phyloP scores from a whole-genome alignment of 2,888 invertebrate genomes.

The Drosophila testacea region DNA sequence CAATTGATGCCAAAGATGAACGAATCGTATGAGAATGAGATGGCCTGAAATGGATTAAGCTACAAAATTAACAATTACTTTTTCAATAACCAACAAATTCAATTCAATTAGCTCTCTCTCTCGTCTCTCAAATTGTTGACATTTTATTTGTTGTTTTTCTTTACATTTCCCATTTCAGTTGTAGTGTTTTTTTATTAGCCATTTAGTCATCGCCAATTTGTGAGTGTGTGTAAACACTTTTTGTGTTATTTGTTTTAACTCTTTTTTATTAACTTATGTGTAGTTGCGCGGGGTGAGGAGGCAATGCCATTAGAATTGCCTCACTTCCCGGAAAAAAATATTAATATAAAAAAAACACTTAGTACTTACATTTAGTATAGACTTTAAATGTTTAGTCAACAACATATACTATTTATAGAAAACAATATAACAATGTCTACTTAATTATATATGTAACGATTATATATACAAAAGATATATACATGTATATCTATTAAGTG shows the following conservation, averaged over 20 bases:
- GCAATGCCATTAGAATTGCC: constrained; percentile 44
- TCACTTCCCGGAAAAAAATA: constrained; percentile 16
- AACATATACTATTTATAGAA: constrained; percentile 17
- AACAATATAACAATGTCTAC: constrained; percentile 59
- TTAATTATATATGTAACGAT: constrained; percentile 43
- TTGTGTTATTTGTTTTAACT: constrained; percentile 35
- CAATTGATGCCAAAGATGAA: constrained; percentile 64
- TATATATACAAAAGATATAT: constrained; percentile 30
- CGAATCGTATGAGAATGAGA: constrained; percentile 38
- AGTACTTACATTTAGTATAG: constrained; percentile 65
- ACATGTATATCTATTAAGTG: constrained; percentile 54
- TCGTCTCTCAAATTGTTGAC: constrained; percentile 4
- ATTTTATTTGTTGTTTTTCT: constrained; percentile 5
- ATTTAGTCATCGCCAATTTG: constrained; percentile 39
- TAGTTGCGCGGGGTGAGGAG: constrained; percentile 46
- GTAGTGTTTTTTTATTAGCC: constrained; percentile 44
- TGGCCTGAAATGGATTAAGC: constrained; percentile 21
- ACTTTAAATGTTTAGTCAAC: constrained; percentile 65
- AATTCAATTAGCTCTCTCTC: constrained; percentile 37
- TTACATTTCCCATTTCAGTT: constrained; percentile 22
- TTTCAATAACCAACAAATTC: constrained; percentile 14
- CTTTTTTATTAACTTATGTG: constrained; percentile 25
- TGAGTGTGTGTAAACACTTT: constrained; percentile 60
- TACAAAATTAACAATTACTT: constrained; percentile 26
- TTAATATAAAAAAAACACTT: constrained; percentile 28